These are phyloP conservation scores for Etheostoma cragini DNA, from an alignment of 2,113 vertebrate genomes.

Conservation along the genomic window DNA sequence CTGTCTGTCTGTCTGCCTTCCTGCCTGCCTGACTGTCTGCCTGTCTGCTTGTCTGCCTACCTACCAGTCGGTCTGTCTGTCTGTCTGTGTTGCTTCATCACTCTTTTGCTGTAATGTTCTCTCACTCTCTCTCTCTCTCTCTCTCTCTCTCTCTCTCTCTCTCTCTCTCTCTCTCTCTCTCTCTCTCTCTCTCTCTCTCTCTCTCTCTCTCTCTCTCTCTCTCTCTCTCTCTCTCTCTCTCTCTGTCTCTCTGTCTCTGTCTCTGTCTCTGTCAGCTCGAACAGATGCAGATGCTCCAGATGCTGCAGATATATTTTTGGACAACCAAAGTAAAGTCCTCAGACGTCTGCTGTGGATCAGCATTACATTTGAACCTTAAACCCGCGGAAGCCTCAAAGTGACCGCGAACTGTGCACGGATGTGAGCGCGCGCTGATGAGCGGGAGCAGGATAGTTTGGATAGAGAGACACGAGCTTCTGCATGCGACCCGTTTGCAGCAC, in stretches of 20 bases:
- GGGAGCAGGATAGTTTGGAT: constrained; percentile 14
- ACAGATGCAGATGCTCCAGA: constrained; percentile 20
- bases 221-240: neutral
- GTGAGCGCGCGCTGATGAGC: constrained; percentile 8
- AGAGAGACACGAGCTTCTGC: neutral
- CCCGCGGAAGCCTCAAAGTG: neutral
- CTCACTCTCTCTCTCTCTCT: neutral
- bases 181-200: too few relatives aligned
- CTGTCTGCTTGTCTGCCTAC: neutral
- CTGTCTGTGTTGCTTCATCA: neutral
- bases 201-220: too few relatives aligned
- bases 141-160: too few relatives aligned
- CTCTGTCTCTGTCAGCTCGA: neutral
- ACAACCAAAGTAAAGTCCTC: constrained; percentile 4
- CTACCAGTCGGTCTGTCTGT: too few relatives aligned
- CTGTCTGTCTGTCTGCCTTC: constrained; percentile 3
- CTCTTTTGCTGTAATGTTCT: neutral
- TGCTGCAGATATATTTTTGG: constrained; percentile 11
- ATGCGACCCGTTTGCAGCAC: neutral
- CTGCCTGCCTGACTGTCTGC: neutral
- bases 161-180: neutral
- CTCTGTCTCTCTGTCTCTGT: constrained; percentile 5
- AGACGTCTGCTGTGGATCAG: too few relatives aligned
- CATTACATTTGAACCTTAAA: neutral
- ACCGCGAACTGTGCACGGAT: neutral